Evolutionary conservation across 2,888 invertebrate genomes (phyloP), one percentile per base, ranked within the genome.

Genomic region (Pollenia amentaria): DNA sequence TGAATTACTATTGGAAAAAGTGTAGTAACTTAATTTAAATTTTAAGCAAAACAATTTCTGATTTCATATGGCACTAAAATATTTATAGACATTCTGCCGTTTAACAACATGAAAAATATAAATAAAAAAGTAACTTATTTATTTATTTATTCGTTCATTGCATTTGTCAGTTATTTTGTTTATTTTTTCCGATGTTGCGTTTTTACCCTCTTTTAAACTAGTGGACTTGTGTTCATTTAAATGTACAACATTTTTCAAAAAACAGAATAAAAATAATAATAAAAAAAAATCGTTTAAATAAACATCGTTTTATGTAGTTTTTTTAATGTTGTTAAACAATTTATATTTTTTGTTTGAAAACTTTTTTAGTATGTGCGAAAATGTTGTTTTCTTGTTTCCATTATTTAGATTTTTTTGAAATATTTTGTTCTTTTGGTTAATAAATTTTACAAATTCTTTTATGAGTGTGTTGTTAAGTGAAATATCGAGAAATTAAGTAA

Each of bases 231-330:
- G n/a, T 72, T 29, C 57, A 72, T n/a, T 73, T 73, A n/a, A 60
- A 60, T 46, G 21, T 29, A 42, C 55, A 57, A 29, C 29, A 44
- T 14, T 6, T 14, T 57, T 1, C 10, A n/a, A 72, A 42, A 72
- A 14, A 38, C n/a, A n/a, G 16, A 38, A 69, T 2, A n/a, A 10
- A n/a, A 9, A 16, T n/a, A 38, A n/a, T 40, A 38, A 38, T 8
- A 57, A 18, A 12, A 21, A 29, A 29, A 38, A 67, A 70, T 12
- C 55, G 42, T 72, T 72, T 57, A 72, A 70, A 72, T 55, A 72
- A 72, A 72, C 55, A 72, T 14, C 38, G 18, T 42, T 55, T 21
- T 21, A 44, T 18, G 16, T 62, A 62, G 9, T 42, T 44, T n/a
- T 29, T 42, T 44, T 21, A 21, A 6, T 48, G 67, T 67, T 67